phyloP scores from a whole-genome alignment of 35 echinoderm and acorn worm genomes.

The Apostichopus parvimensis region DNA sequence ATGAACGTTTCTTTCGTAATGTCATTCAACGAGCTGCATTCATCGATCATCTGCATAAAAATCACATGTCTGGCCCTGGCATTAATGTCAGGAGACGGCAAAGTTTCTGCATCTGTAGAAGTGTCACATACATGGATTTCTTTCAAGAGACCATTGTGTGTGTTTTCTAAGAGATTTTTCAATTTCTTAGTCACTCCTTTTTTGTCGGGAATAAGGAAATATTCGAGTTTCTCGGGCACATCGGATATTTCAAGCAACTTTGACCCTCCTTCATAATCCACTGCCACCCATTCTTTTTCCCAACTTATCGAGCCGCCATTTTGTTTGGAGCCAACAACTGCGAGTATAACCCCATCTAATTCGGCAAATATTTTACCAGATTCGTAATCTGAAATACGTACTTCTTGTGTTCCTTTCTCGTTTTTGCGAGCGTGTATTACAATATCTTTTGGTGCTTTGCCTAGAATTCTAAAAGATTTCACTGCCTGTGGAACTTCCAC shows the following conservation, averaged over 20 bases:
- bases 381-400: not conserved
- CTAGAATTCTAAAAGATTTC: not conserved
- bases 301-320: not conserved
- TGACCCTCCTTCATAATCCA: not conserved
- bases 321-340: not conserved
- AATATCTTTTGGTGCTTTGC: not conserved
- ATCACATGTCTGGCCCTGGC: not conserved
- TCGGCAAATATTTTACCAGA: slow-evolving; percentile 7
- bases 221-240: not conserved
- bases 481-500: not conserved
- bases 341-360: not conserved
- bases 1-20: not conserved
- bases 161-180: not conserved
- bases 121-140: not conserved
- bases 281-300: not conserved
- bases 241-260: not conserved
- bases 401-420: not conserved
- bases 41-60: not conserved
- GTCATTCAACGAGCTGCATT: not conserved
- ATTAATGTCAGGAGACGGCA: not conserved
- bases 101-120: not conserved
- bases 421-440: not conserved
- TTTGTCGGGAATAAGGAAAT: not conserved
- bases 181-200: not conserved
- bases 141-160: not conserved